phyloP scores from a whole-genome alignment of 2,797 vertebrate species.

The Eurystomus glaucurus region DNA sequence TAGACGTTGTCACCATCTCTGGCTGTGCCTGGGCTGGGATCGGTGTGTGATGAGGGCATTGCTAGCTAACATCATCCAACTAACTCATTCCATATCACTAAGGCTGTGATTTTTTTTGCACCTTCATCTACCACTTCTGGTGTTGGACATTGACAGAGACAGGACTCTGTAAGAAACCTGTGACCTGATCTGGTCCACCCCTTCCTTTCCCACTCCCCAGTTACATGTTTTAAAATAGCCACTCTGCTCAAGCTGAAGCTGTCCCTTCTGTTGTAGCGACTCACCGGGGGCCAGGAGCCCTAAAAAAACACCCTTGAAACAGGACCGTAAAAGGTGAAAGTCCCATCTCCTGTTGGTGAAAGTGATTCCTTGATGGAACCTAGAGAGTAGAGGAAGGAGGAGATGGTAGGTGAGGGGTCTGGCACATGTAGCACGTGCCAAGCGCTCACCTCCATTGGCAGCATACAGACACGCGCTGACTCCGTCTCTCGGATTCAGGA shows the following conservation, averaged over 20 bases:
- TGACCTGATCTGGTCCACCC: neutral
- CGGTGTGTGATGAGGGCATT: fast-evolving
- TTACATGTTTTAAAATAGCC: fast-evolving
- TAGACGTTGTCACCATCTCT: neutral
- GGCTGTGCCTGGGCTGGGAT: neutral
- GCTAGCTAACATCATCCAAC: neutral
- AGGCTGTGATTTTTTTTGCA: neutral
- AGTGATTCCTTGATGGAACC: neutral
- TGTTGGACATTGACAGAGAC: neutral
- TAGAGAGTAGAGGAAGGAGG: neutral
- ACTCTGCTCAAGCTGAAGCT: neutral
- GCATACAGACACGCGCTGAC: neutral
- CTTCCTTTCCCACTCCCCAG: neutral
- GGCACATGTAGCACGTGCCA: fast-evolving
- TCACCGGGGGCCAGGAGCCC: neutral
- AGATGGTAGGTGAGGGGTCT: neutral
- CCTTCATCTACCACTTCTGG: neutral
- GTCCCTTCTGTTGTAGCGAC: neutral
- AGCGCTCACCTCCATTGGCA: neutral
- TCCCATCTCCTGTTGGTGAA: neutral
- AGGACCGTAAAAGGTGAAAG: neutral
- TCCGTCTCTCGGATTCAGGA: neutral
- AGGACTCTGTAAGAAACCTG: neutral
- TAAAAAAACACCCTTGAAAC: neutral
- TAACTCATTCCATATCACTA: slow-evolving; percentile 18